phyloP scores from a whole-genome alignment of 1,140 invertebrate species.

The Drosophila lacteicornis region DNA sequence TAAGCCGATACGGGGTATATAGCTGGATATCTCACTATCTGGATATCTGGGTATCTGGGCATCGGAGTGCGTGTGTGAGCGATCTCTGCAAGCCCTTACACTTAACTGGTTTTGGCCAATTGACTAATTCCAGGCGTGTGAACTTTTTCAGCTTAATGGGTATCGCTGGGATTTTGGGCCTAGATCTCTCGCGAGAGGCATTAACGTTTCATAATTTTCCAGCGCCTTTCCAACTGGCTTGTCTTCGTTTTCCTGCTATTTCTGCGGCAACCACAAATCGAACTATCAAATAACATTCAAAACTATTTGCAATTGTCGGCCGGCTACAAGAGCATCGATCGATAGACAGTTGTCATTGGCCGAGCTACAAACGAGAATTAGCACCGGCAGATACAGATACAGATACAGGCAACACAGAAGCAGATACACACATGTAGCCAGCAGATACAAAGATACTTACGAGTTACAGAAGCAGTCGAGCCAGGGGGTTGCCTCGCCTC shows the following conservation, averaged over 20 bases:
- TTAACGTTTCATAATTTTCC: slow-evolving; percentile 55
- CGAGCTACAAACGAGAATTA: slow-evolving; percentile 49
- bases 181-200: not conserved
- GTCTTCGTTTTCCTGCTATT: slow-evolving; percentile 30
- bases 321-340: slow-evolving; percentile 70
- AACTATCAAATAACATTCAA: slow-evolving; percentile 70
- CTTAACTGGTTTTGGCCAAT: slow-evolving; percentile 70
- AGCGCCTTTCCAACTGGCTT: slow-evolving; percentile 26
- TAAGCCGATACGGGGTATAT: slow-evolving; percentile 61
- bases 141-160: slow-evolving; percentile 36
- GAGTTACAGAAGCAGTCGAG: slow-evolving; percentile 38
- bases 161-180: slow-evolving; percentile 5
- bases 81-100: slow-evolving; percentile 77
- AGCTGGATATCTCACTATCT: slow-evolving; percentile 22
- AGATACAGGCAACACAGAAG: slow-evolving; percentile 51
- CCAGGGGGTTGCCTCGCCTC: slow-evolving; percentile 29
- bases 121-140: slow-evolving; percentile 45
- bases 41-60: slow-evolving; percentile 1
- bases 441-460: slow-evolving; percentile 39
- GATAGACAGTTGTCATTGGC: slow-evolving; percentile 67
- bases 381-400: slow-evolving; percentile 22
- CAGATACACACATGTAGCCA: slow-evolving; percentile 31
- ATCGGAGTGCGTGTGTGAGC: slow-evolving; percentile 22
- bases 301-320: slow-evolving; percentile 64
- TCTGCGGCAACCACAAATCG: slow-evolving; percentile 65